A percentile compares a stretch with the other conserved stretches of the same genome.
Evolutionary conservation across 2,113 vertebrate species (phyloP).

Genomic region (Alethe diademata): DNA sequence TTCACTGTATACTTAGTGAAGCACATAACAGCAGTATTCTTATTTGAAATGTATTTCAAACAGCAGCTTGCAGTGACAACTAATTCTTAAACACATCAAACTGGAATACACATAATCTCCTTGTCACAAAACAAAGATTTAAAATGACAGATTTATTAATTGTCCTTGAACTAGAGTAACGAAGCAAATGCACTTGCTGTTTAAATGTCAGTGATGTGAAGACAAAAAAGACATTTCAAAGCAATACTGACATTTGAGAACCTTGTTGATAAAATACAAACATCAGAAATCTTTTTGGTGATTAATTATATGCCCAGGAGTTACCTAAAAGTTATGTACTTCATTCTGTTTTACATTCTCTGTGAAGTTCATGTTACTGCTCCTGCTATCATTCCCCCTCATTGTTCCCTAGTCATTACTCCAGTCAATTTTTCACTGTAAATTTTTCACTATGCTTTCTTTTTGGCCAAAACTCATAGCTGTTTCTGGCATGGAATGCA

Average conservation of each 20-base stretch:
- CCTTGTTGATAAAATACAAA: background rate
- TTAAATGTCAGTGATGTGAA: background rate
- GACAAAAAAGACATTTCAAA: background rate
- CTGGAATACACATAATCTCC: background rate
- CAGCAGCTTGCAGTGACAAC: background rate
- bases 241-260: background rate
- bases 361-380: background rate
- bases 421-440: background rate
- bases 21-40: background rate
- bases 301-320: background rate
- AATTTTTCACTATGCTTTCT: background rate
- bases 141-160: slow-evolving; percentile 13
- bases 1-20: background rate
- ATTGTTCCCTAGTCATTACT: background rate
- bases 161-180: slow-evolving; percentile 7
- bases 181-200: background rate
- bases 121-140: slow-evolving; percentile 34
- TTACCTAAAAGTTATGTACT: background rate
- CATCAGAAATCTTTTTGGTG: background rate
- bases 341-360: background rate
- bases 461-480: background rate
- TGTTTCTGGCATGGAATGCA: background rate
- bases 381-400: background rate
- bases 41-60: slow-evolving; percentile 20
- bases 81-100: slow-evolving; percentile 35